Evolutionary conservation across 2,888 invertebrate genomes (phyloP).

Genomic region (Petrolisthes manimaculis): DNA sequence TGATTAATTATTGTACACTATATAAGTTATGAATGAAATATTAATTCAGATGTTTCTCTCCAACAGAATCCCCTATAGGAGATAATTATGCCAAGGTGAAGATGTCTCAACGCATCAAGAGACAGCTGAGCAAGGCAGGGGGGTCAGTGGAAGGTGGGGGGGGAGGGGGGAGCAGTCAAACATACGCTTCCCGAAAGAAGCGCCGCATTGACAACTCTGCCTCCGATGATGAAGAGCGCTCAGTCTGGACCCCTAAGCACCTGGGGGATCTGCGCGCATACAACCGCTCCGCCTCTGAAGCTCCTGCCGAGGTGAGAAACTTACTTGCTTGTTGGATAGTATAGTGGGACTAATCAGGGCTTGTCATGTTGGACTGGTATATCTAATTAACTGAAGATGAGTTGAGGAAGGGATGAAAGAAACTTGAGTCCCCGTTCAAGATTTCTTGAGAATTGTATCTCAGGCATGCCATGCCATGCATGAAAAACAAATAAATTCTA

Average conservation of each 20-base stretch:
- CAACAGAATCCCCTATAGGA: constrained; percentile 56
- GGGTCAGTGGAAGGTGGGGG: constrained; percentile 53
- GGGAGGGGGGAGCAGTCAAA: constrained; percentile 39
- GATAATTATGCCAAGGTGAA: constrained; percentile 55
- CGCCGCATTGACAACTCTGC: constrained; percentile 60
- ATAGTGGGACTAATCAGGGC: too few species aligned
- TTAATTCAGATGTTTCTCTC: background rate
- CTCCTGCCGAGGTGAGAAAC: constrained; percentile 63
- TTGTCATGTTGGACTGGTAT: too few species aligned
- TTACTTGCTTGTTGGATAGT: background rate
- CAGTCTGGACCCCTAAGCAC: constrained; percentile 65
- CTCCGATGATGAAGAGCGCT: constrained; percentile 64
- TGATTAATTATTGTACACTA: too few species aligned
- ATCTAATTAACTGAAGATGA: too few species aligned
- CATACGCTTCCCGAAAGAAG: constrained; percentile 57
- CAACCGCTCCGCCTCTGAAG: constrained; percentile 66
- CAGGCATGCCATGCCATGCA: too few species aligned
- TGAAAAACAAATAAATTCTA: too few species aligned
- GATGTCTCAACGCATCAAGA: constrained; percentile 61
- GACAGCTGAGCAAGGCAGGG: constrained; percentile 61
- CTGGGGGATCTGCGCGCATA: constrained; percentile 66
- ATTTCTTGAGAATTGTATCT: too few species aligned
- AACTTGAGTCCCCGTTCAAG: too few species aligned
- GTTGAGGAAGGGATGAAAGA: too few species aligned
- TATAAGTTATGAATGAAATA: too few species aligned